Percentiles rank a stretch among this genome's conserved stretches.
These are phyloP conservation scores for Pomatorhinus ruficollis DNA, from an alignment of 2,113 vertebrate genomes.

Conservation along the genomic window DNA sequence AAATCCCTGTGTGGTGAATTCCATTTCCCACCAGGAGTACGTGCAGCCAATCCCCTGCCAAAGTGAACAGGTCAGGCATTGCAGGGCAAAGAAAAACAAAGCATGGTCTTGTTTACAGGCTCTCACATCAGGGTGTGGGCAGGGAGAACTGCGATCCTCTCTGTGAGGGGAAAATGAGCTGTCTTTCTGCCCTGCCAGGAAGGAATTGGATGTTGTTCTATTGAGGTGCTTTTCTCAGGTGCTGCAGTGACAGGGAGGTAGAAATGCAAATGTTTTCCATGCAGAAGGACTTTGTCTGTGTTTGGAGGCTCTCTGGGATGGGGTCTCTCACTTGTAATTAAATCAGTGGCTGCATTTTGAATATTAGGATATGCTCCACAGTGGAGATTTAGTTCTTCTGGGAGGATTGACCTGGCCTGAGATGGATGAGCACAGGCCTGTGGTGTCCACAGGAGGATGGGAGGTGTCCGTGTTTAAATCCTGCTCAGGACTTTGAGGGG, in stretches of 20 bases:
- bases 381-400: background rate
- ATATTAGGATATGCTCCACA: background rate
- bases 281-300: background rate
- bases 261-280: background rate
- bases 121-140: background rate
- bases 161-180: background rate
- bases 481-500: fast-evolving
- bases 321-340: background rate
- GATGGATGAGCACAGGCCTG: background rate
- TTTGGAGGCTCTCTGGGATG: background rate
- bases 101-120: background rate
- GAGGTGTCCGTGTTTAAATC: background rate
- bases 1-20: background rate
- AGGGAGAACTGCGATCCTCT: background rate
- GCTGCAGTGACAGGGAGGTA: background rate
- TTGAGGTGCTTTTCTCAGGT: background rate
- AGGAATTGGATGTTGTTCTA: background rate
- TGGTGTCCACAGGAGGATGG: too few relatives aligned
- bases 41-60: background rate
- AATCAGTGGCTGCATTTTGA: background rate
- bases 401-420: background rate
- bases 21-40: background rate
- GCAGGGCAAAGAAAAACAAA: background rate
- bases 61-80: background rate
- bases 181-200: background rate